Percentiles rank a stretch among this genome's conserved stretches.
These are phyloP conservation scores for Papilio elwesi DNA, from an alignment of 2,888 invertebrate species.

Conservation along the genomic window DNA sequence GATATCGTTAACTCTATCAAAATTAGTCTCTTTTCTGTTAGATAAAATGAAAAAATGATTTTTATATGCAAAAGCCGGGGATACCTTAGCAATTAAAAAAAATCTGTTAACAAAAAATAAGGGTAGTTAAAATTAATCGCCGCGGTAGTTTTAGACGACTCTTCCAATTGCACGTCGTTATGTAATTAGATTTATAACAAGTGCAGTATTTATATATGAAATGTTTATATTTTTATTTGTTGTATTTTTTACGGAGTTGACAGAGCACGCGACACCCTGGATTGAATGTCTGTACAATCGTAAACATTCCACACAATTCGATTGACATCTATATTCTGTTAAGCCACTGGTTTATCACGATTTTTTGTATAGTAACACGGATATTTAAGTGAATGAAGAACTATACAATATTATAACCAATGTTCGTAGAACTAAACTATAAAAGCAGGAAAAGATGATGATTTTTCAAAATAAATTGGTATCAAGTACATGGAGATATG, in stretches of 20 bases:
- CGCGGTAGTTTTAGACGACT: slow-evolving; percentile 71
- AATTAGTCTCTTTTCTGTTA: slow-evolving; percentile 45
- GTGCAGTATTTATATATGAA: slow-evolving; percentile 58
- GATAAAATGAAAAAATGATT: slow-evolving; percentile 1
- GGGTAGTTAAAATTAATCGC: slow-evolving; percentile 41
- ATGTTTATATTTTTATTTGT: slow-evolving; percentile 51
- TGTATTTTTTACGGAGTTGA: slow-evolving; percentile 50
- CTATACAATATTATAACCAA: slow-evolving; percentile 51
- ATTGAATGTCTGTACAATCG: slow-evolving; percentile 49
- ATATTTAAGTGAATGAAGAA: slow-evolving; percentile 55
- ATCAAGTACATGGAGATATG: slow-evolving; percentile 52
- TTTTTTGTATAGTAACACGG: slow-evolving; percentile 33
- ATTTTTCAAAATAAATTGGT: slow-evolving; percentile 55
- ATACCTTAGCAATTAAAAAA: slow-evolving; percentile 66
- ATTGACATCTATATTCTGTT: slow-evolving; percentile 57
- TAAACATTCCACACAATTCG: slow-evolving; percentile 62
- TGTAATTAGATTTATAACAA: slow-evolving; percentile 52
- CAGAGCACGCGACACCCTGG: slow-evolving; percentile 51
- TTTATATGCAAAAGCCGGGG: slow-evolving; percentile 51
- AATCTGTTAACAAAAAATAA: slow-evolving; percentile 43
- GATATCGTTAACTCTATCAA: slow-evolving; percentile 57
- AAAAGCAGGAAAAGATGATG: slow-evolving; percentile 56
- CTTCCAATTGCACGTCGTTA: slow-evolving; percentile 68
- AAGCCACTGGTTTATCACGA: slow-evolving; percentile 24
- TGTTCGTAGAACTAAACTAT: slow-evolving; percentile 54